phyloP scores from a whole-genome alignment of 2,113 vertebrate genomes.

The Poecile atricapillus region DNA sequence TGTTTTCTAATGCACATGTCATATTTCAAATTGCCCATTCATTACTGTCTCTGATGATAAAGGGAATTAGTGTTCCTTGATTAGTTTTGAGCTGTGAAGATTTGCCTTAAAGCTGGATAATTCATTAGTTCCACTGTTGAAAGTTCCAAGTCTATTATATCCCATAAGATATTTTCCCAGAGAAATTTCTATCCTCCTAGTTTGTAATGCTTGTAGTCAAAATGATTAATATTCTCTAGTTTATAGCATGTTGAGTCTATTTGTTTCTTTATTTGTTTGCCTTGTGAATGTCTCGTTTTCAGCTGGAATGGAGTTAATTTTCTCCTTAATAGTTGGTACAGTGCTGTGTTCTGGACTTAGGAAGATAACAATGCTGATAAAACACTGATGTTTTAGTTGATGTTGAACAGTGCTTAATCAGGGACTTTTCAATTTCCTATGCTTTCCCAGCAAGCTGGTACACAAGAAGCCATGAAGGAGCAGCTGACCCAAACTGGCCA shows the following conservation, averaged over 20 bases:
- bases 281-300: not conserved
- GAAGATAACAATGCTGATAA: not conserved
- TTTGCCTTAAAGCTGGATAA: constrained; percentile 13
- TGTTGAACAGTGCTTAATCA: not conserved
- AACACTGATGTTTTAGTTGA: not conserved
- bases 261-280: not conserved
- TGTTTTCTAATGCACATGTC: not conserved
- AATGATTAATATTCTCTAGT: not conserved
- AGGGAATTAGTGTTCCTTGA: not conserved
- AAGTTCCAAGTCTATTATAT: not conserved
- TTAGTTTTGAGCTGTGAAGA: not conserved
- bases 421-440: not conserved
- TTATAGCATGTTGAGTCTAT: not conserved
- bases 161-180: not conserved
- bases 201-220: not conserved
- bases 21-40: not conserved
- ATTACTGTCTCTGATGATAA: not conserved
- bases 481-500: not conserved
- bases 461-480: not conserved
- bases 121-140: not conserved
- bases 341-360: not conserved
- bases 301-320: not conserved
- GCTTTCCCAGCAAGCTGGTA: not conserved
- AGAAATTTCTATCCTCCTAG: not conserved
- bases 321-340: not conserved